These are phyloP conservation scores for Buathra laborator DNA, from an alignment of 2,888 invertebrate genomes.

Conservation along the genomic window DNA sequence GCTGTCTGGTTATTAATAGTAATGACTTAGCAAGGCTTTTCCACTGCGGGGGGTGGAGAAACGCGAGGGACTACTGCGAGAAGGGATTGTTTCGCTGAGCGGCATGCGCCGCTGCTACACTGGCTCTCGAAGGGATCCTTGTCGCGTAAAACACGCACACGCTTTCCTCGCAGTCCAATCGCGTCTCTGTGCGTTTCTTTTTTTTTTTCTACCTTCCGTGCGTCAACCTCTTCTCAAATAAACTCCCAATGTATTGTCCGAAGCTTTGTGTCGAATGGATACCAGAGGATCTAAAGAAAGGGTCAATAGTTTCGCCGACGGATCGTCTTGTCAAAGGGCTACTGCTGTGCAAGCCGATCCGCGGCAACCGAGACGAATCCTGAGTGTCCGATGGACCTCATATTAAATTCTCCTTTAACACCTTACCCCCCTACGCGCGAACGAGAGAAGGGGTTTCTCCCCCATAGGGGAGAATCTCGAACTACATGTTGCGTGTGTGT, in stretches of 20 bases:
- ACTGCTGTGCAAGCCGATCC: constrained; percentile 77
- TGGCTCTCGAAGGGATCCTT: constrained; percentile 67
- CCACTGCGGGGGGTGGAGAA: constrained; percentile 67
- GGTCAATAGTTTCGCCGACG: constrained; percentile 77
- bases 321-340: constrained; percentile 79
- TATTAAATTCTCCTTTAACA: constrained; percentile 81
- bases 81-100: constrained; percentile 29
- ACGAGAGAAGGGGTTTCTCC: background rate
- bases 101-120: constrained; percentile 31
- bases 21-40: constrained; percentile 80
- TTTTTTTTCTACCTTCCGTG: background rate
- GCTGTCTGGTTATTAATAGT: constrained; percentile 80
- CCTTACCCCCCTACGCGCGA: constrained; percentile 66
- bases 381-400: constrained; percentile 79
- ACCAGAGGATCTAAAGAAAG: constrained; percentile 57
- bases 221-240: constrained; percentile 14
- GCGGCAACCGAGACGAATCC: constrained; percentile 62
- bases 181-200: constrained; percentile 18
- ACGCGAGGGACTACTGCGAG: constrained; percentile 31
- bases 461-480: constrained; percentile 12
- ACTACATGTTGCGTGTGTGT: background rate
- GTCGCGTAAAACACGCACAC: constrained; percentile 82
- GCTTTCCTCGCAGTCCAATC: constrained; percentile 60
- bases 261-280: constrained; percentile 24
- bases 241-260: constrained; percentile 12